Conservation (phyloP, 2,888 invertebrate genomes). For the Sialis lutaria region DNA sequence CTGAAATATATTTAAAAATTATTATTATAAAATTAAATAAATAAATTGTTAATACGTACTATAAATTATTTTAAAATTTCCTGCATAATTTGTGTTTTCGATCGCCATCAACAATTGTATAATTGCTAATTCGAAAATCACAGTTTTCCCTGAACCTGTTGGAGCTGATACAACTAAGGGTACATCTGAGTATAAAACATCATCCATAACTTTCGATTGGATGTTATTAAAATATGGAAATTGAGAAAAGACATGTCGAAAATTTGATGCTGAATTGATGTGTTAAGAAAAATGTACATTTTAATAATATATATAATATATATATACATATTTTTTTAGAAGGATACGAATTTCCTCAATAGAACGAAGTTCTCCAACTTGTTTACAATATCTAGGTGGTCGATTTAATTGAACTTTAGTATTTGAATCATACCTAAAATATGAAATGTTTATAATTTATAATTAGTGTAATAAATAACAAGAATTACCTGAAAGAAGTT, state of each 20-base stretch:
- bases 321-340: conserved; percentile 7
- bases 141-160: conserved; percentile 72
- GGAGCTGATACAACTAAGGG: conserved; percentile 62
- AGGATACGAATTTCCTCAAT: conserved; percentile 18
- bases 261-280: conserved; percentile 29
- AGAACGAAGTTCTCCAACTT: conserved; percentile 11
- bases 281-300: conserved; percentile 12
- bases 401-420: neutral
- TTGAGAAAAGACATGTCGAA: conserved; percentile 30
- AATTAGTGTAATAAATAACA: neutral
- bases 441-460: neutral
- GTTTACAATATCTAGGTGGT: conserved; percentile 8
- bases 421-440: neutral
- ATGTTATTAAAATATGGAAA: conserved; percentile 54
- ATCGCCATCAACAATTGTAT: conserved; percentile 40
- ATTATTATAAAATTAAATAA: neutral
- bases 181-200: conserved; percentile 44
- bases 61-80: conserved; percentile 53
- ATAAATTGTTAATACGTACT: conserved; percentile 30
- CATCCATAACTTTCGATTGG: conserved; percentile 53
- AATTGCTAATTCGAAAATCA: conserved; percentile 66
- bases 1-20: conserved; percentile 23
- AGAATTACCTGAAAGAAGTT: no score
- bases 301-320: neutral
- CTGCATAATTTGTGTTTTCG: conserved; percentile 23